A percentile compares a stretch with the other conserved stretches of the same genome.
Conservation (phyloP, 2,797 vertebrate species). For the Molossus alvarezi region DNA sequence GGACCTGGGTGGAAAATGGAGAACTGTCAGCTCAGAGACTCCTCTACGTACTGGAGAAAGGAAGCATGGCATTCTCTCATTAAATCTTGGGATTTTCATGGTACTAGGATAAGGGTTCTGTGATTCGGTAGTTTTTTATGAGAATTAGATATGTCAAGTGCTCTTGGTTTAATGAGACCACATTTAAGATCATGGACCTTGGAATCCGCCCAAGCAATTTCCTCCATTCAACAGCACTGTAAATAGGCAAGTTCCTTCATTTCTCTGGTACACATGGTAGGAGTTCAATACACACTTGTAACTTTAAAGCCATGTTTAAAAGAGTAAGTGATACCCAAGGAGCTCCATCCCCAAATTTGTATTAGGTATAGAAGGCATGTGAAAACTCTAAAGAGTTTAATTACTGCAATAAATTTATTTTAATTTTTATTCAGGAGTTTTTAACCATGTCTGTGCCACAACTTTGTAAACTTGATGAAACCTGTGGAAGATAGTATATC, state of each 20-base stretch:
- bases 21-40: neutral
- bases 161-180: neutral
- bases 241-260: neutral
- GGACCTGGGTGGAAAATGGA: neutral
- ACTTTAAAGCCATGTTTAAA: neutral
- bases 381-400: constrained; percentile 1
- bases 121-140: neutral
- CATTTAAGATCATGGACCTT: neutral
- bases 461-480: constrained; percentile 10
- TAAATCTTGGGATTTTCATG: neutral
- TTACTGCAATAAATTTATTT: neutral
- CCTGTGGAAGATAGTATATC: neutral
- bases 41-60: neutral
- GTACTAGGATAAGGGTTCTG: neutral
- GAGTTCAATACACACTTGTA: neutral
- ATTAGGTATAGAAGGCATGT: neutral
- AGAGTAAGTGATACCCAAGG: neutral
- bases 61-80: neutral
- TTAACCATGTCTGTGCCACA: neutral
- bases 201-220: neutral
- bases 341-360: neutral
- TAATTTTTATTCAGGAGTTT: constrained; percentile 1
- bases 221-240: neutral
- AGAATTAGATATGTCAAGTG: neutral
- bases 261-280: neutral